Evolutionary conservation across 1,140 invertebrate genomes (phyloP).

Genomic region (Scaptomyza hsui): DNA sequence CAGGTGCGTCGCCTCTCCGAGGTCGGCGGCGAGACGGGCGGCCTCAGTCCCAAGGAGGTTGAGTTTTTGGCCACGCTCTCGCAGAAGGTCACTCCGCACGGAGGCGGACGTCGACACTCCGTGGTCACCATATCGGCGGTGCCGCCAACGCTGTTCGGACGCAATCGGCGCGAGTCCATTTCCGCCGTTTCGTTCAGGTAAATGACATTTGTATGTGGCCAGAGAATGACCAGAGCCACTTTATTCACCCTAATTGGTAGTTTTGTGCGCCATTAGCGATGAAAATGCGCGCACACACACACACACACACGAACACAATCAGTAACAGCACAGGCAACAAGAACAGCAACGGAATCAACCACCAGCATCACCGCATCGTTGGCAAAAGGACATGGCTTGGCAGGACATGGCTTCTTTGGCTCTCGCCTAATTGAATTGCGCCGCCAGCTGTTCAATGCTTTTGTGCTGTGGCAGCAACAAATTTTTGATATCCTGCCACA

Average conservation of each 20-base stretch:
- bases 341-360: background rate
- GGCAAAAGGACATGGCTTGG: slow-evolving; percentile 3
- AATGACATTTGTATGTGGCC: slow-evolving; percentile 36
- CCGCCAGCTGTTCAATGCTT: slow-evolving; percentile 56
- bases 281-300: slow-evolving; percentile 19
- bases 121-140: slow-evolving; percentile 93
- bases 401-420: slow-evolving; percentile 26
- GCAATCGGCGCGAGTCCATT: slow-evolving; percentile 91
- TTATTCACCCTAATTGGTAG: slow-evolving; percentile 45
- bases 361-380: background rate
- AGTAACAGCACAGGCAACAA: background rate
- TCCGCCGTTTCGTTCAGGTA: slow-evolving; percentile 87
- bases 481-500: slow-evolving; percentile 43
- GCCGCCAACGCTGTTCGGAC: slow-evolving; percentile 89
- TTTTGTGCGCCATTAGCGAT: slow-evolving; percentile 54
- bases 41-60: slow-evolving; percentile 88
- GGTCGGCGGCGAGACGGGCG: slow-evolving; percentile 88
- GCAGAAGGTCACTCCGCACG: slow-evolving; percentile 84
- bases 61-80: slow-evolving; percentile 88
- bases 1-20: slow-evolving; percentile 92
- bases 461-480: slow-evolving; percentile 64
- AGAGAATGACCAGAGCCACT: slow-evolving; percentile 8
- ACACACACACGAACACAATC: background rate
- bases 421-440: slow-evolving; percentile 67
- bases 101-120: slow-evolving; percentile 91